Evolutionary conservation across 1,140 invertebrate genomes (phyloP).

Genomic region (Pogonus chalceus): DNA sequence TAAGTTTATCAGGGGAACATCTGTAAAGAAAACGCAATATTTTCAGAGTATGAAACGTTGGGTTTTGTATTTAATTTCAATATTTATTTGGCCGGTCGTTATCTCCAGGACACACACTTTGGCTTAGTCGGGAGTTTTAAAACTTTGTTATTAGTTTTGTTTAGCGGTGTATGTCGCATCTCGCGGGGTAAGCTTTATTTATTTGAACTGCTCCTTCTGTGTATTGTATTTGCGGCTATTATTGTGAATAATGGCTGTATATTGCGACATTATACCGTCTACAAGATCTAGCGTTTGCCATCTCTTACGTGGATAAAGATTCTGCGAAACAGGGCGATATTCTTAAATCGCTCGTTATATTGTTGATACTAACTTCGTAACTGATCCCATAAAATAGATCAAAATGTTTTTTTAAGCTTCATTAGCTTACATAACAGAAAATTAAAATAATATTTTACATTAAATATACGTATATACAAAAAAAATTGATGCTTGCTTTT

Average conservation of each 20-base stretch:
- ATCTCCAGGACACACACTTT: not conserved
- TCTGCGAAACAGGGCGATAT: too few relatives aligned
- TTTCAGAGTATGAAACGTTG: too few relatives aligned
- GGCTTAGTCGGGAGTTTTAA: not conserved
- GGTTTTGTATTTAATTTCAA: not conserved
- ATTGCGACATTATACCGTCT: slow-evolving; percentile 1
- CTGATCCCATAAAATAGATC: too few relatives aligned
- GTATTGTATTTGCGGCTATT: slow-evolving; percentile 6
- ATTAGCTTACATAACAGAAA: too few relatives aligned
- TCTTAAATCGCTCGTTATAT: too few relatives aligned
- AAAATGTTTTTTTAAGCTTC: too few relatives aligned
- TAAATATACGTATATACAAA: too few relatives aligned
- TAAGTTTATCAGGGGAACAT: too few relatives aligned
- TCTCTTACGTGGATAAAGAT: not conserved
- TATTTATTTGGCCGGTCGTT: not conserved
- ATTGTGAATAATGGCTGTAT: slow-evolving; percentile 4
- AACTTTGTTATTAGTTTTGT: slow-evolving; percentile 6
- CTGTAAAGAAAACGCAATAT: too few relatives aligned
- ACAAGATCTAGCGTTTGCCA: slow-evolving; percentile 4
- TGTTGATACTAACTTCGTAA: too few relatives aligned
- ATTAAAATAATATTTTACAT: too few relatives aligned
- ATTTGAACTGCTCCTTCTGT: not conserved
- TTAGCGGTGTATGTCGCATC: not conserved
- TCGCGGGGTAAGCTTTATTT: not conserved
- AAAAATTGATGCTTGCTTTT: too few relatives aligned